Evolutionary conservation across 2,113 vertebrate genomes (phyloP).

Genomic region (Laterallus jamaicensis): DNA sequence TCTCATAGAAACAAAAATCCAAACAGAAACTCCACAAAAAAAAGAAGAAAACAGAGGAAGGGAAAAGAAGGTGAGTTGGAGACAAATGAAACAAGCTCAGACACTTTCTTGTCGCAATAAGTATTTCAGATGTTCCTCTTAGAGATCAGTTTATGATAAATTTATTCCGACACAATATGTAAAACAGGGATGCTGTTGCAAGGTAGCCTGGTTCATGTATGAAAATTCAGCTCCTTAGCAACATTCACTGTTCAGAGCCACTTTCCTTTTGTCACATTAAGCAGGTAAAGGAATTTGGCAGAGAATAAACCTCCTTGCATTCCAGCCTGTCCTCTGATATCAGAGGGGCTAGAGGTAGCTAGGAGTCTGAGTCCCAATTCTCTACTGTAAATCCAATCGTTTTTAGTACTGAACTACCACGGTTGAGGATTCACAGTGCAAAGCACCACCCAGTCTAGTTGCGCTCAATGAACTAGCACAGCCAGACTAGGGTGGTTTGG

Average conservation of each 20-base stretch:
- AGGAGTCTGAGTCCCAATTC: too few species aligned
- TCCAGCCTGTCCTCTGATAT: too few species aligned
- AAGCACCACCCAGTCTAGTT: too few species aligned
- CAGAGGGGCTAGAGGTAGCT: too few species aligned
- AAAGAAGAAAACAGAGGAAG: not conserved
- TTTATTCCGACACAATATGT: not conserved
- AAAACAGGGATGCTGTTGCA: not conserved
- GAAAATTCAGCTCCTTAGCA: not conserved
- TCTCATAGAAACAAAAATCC: not conserved
- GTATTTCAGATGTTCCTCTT: not conserved
- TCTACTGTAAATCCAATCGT: too few species aligned
- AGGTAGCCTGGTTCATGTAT: not conserved
- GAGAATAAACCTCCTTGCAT: too few species aligned
- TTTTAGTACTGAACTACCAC: too few species aligned
- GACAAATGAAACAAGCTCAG: not conserved
- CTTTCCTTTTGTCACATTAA: not conserved
- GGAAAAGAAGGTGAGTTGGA: fast-evolving
- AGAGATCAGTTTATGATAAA: not conserved
- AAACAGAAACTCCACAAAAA: not conserved
- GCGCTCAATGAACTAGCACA: too few species aligned
- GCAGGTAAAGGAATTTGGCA: too few species aligned
- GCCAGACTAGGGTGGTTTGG: too few species aligned
- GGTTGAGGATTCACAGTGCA: too few species aligned
- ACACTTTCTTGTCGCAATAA: not conserved
- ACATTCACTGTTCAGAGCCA: not conserved